Evolutionary conservation across 2,888 invertebrate species (phyloP), one percentile per base, ranked within the genome.

Genomic region (Bedellia somnulentella): DNA sequence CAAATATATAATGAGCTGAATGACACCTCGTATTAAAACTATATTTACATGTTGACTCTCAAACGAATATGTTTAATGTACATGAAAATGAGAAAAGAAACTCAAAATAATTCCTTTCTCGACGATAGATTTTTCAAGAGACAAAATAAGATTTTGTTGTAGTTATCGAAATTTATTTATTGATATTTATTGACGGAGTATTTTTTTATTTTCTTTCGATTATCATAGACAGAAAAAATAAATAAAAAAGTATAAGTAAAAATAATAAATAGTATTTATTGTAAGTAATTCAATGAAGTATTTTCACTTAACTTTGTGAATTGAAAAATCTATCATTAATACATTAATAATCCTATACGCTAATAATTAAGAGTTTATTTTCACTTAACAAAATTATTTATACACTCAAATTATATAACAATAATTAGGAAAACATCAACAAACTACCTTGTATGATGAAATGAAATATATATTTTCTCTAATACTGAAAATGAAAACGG

Each of bases 231-330:
- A n/a, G n/a, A n/a, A n/a, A n/a, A n/a, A n/a, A n/a, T n/a, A n/a
- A n/a, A n/a, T n/a, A n/a, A n/a, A 10, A 25, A 25, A 68, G 57
- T 68, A 73, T 68, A 70, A 64, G 64, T 57, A 57, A 51, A 64
- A 61, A 68, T 62, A 58, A 60, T 62, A 67, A 67, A 66, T 61
- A 68, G 68, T 68, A 71, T n/a, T n/a, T n/a, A n/a, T n/a, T n/a
- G n/a, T n/a, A n/a, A n/a, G n/a, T n/a, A 73, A 75, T 68, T 73
- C 67, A 63, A 67, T 73, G 71, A 70, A 73, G 70, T 71, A 61
- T 63, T 70, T 60, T 70, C 68, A 70, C n/a, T n/a, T n/a, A n/a
- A n/a, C n/a, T n/a, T n/a, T n/a, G n/a, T n/a, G n/a, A n/a, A n/a
- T n/a, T n/a, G n/a, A n/a, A n/a, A n/a, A n/a, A n/a, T n/a, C n/a